These are phyloP conservation scores for Pyrochroa serraticornis DNA, from an alignment of 2,888 invertebrate species.

Conservation along the genomic window DNA sequence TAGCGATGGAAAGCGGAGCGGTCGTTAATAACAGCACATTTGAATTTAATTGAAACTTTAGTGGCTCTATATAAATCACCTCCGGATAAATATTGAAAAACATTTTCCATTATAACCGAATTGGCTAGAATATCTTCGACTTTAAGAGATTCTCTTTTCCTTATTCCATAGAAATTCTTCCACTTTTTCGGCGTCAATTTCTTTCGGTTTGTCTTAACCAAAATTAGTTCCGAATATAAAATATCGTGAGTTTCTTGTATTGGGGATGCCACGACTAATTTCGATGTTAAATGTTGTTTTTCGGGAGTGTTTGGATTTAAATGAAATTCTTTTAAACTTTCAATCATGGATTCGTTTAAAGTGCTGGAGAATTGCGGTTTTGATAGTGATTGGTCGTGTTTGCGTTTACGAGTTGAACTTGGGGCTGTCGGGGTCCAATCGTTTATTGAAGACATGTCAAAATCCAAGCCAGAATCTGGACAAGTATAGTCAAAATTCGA, in stretches of 20 bases:
- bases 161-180: background rate
- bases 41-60: constrained; percentile 41
- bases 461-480: too few relatives aligned
- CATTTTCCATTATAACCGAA: constrained; percentile 42
- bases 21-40: constrained; percentile 36
- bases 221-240: constrained; percentile 44
- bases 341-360: constrained; percentile 49
- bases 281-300: constrained; percentile 38
- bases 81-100: constrained; percentile 48
- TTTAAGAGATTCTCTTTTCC: too few relatives aligned
- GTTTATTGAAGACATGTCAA: too few relatives aligned
- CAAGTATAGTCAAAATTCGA: too few relatives aligned
- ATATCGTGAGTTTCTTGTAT: constrained; percentile 47
- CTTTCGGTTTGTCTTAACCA: constrained; percentile 8
- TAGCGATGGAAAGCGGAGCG: constrained; percentile 35
- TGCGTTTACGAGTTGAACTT: constrained; percentile 10
- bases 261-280: constrained; percentile 43
- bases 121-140: background rate
- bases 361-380: constrained; percentile 48
- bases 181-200: constrained; percentile 3
- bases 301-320: constrained; percentile 37
- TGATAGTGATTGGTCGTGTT: constrained; percentile 32
- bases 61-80: constrained; percentile 49
- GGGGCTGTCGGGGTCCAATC: too few relatives aligned
- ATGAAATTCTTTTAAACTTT: constrained; percentile 46